phyloP scores from a whole-genome alignment of 2,113 vertebrate species.

The Puffinus mauretanicus region DNA sequence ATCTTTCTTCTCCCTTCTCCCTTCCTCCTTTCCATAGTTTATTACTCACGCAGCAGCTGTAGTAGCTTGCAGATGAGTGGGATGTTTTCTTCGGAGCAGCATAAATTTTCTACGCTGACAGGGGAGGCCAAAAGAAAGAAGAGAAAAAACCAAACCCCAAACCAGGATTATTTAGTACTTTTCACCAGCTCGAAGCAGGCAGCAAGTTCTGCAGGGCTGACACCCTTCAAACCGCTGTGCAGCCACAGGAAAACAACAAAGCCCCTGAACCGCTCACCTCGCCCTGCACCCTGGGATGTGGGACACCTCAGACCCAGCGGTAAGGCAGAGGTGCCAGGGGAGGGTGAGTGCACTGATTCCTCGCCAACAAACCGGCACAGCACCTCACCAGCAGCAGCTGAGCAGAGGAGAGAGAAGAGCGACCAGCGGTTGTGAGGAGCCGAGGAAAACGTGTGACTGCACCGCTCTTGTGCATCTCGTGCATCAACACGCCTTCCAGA shows the following conservation, averaged over 20 bases:
- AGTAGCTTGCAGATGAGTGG: neutral
- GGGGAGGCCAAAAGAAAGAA: neutral
- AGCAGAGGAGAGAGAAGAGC: neutral
- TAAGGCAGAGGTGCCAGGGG: neutral
- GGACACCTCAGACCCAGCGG: neutral
- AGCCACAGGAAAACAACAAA: neutral
- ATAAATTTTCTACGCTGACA: constrained; percentile 50
- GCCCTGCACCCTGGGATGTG: neutral
- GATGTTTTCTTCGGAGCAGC: neutral
- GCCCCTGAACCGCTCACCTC: neutral
- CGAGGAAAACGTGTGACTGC: rapidly evolving
- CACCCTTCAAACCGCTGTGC: neutral
- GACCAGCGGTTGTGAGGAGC: neutral
- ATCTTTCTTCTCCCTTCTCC: neutral
- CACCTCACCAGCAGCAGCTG: neutral
- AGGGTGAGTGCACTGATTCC: neutral
- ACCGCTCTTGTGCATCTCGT: neutral
- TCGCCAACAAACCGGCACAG: rapidly evolving
- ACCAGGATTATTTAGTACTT: neutral
- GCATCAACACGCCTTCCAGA: neutral
- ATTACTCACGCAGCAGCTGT: constrained; percentile 21
- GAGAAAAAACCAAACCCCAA: neutral
- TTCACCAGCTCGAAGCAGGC: neutral
- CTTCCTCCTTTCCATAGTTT: neutral
- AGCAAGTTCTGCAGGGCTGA: neutral